Evolutionary conservation across 1,140 invertebrate genomes (phyloP).

Genomic region (Palaemon carinicauda): DNA sequence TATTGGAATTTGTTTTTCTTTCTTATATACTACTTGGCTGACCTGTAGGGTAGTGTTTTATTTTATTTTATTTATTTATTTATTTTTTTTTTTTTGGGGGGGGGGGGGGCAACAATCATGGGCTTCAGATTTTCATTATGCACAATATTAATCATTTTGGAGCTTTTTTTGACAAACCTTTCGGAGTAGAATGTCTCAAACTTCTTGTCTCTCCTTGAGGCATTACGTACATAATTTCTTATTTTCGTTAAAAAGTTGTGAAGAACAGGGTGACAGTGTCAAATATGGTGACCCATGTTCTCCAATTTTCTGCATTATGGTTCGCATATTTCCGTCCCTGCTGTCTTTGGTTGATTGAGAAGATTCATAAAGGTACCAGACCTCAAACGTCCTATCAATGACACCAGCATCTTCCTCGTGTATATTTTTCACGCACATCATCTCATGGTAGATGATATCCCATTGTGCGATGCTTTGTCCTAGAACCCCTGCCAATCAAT

Average conservation of each 20-base stretch:
- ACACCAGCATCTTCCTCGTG: neutral
- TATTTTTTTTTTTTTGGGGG: too few relatives aligned
- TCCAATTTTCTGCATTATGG: neutral
- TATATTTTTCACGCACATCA: neutral
- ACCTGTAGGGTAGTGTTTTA: too few relatives aligned
- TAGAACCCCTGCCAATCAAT: neutral
- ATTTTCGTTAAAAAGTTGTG: neutral
- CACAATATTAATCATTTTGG: neutral
- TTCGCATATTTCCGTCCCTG: neutral
- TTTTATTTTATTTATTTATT: too few relatives aligned
- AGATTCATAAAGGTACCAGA: neutral
- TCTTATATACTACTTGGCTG: too few relatives aligned
- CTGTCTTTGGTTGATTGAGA: neutral
- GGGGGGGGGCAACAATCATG: too few relatives aligned
- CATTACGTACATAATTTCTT: neutral
- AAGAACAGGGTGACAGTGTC: neutral
- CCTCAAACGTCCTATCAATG: neutral
- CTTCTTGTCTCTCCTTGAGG: neutral
- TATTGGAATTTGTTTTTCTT: too few relatives aligned
- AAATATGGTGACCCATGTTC: neutral
- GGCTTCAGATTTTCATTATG: neutral
- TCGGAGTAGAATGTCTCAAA: neutral
- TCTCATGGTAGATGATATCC: neutral
- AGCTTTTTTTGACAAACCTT: neutral
- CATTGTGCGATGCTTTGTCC: neutral